Percentiles rank a stretch among this genome's conserved stretches.
phyloP scores from a whole-genome alignment of 2,888 invertebrate species.

The Macrosiphum euphorbiae region DNA sequence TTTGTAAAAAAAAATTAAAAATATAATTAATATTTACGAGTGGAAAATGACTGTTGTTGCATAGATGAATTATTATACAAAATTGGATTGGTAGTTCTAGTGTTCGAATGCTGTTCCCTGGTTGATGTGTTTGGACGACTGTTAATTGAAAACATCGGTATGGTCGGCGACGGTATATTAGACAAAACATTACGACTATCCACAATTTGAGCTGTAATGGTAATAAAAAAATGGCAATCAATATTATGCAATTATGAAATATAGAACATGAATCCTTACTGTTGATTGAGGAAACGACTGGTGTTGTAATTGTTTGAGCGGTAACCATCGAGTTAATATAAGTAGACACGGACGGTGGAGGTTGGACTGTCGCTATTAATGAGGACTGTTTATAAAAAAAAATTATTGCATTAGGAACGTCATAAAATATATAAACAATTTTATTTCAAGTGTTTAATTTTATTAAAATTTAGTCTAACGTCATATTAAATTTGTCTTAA shows the following conservation, averaged over 20 bases:
- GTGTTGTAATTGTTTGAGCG: constrained; percentile 54
- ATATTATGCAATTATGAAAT: not conserved
- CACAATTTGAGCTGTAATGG: constrained; percentile 43
- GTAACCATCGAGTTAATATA: constrained; percentile 58
- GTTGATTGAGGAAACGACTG: constrained; percentile 44
- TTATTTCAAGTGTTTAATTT: not conserved
- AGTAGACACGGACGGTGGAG: constrained; percentile 27
- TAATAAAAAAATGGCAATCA: not conserved
- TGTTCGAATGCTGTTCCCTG: constrained; percentile 44
- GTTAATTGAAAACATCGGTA: constrained; percentile 42
- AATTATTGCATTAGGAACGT: not conserved
- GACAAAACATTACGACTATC: constrained; percentile 38
- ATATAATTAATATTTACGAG: constrained; percentile 18
- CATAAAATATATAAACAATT: not conserved
- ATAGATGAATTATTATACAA: constrained; percentile 44
- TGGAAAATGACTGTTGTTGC: constrained; percentile 44
- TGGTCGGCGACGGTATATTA: constrained; percentile 18
- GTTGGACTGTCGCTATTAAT: constrained; percentile 49
- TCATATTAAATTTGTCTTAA: not conserved
- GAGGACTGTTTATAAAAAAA: constrained; percentile 25
- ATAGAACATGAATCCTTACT: not conserved
- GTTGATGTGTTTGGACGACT: constrained; percentile 17
- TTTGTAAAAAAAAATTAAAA: not conserved
- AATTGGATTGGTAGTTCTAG: constrained; percentile 5
- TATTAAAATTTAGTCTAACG: not conserved